These are phyloP conservation scores for Oscarella lobularis DNA, from an alignment of 37 sponge, comb jelly and placozoan genomes.

Conservation along the genomic window DNA sequence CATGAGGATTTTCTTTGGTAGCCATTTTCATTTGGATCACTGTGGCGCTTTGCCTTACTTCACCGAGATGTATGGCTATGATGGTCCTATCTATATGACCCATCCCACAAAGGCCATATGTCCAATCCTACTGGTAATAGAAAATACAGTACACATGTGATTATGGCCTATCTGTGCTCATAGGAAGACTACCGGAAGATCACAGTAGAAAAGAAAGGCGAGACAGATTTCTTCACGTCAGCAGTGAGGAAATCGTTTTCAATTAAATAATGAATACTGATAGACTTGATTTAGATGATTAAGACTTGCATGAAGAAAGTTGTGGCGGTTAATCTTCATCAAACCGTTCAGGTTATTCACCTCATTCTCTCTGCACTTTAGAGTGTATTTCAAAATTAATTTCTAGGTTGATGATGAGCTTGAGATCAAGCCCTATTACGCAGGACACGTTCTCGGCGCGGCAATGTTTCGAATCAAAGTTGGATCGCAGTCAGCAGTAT, in stretches of 20 bases:
- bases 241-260: no score
- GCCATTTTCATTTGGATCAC: constrained; percentile 98
- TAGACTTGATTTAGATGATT: constrained; percentile 73
- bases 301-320: constrained; percentile 95
- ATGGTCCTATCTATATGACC: constrained; percentile 97
- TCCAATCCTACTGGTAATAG: constrained; percentile 73
- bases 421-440: constrained; percentile 97
- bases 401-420: constrained; percentile 73
- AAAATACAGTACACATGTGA: background rate
- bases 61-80: constrained; percentile 92
- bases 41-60: constrained; percentile 98
- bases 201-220: constrained; percentile 86
- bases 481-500: constrained; percentile 85
- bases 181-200: constrained; percentile 96
- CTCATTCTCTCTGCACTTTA: no score
- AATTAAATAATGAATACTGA: no score
- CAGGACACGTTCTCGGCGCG: constrained; percentile 97
- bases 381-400: no score
- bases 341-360: constrained; percentile 77
- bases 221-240: constrained; percentile 89
- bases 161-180: background rate
- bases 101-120: constrained; percentile 97
- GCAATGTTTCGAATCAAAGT: constrained; percentile 95
- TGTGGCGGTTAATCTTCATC: constrained; percentile 68
- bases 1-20: no score